Evolutionary conservation across 2,113 vertebrate genomes (phyloP).

Genomic region (Macquaria ambigua): DNA sequence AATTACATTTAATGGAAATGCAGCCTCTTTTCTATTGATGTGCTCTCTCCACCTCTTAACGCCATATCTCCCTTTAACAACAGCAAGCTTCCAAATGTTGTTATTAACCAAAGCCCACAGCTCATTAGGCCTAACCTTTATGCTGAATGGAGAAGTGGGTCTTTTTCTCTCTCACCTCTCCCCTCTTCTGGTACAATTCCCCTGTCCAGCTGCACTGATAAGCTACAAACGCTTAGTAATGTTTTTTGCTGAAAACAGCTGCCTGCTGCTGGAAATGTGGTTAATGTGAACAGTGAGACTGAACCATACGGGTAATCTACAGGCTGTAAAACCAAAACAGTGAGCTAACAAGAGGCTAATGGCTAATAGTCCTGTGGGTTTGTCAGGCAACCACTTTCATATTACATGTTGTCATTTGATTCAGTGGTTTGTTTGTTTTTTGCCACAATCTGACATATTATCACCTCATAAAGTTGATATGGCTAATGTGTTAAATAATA

Average conservation of each 20-base stretch:
- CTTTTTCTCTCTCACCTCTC: background rate
- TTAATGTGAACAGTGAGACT: too few species aligned
- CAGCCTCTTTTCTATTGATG: too few species aligned
- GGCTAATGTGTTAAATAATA: background rate
- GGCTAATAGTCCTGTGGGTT: background rate
- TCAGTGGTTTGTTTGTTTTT: too few species aligned
- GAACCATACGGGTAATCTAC: too few species aligned
- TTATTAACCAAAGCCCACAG: background rate
- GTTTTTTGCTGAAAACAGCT: too few species aligned
- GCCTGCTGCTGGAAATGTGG: too few species aligned
- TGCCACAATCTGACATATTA: too few species aligned
- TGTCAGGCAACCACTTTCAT: background rate
- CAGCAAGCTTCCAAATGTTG: background rate
- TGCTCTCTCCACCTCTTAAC: background rate
- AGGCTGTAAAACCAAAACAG: background rate
- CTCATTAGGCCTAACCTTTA: constrained; percentile 30
- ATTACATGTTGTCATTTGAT: too few species aligned
- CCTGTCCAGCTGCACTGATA: constrained; percentile 1
- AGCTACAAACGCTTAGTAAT: background rate
- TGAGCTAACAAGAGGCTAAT: background rate
- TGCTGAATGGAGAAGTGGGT: background rate
- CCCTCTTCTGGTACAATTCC: background rate
- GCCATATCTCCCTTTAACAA: background rate
- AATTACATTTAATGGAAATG: too few species aligned
- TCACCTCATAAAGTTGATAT: background rate